Evolutionary conservation across 2,113 vertebrate genomes (phyloP), one percentile per base, ranked within the genome.

Genomic region (Chascanopsetta lugubris): DNA sequence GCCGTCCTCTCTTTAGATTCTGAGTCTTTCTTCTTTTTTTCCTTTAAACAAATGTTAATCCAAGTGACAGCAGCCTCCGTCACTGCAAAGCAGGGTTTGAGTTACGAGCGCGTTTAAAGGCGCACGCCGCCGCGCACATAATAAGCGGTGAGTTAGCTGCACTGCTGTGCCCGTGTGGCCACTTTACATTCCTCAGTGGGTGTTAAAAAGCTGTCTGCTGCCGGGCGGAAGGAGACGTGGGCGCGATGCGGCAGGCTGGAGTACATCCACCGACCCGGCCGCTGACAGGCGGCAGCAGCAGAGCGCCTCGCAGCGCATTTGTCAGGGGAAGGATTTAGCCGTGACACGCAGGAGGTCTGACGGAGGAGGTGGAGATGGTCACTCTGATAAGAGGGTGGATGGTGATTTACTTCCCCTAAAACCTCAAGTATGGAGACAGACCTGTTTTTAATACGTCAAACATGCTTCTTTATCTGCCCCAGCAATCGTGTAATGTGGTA

Each of bases 151-250:
- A 27, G 42, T 17, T 26, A 17, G 5, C 32, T 43, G 26, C 32
- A 1, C 54, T 47, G 6, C 24, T 43, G 9, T 24, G 4, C 9
- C 8, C 69, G 10, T 24, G 1, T 18, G 45, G 60, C 32, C 36
- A 18, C 27, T 50, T 36, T 0, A 11, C n/a, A 11, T 54, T 70
- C 48, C 29, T 36, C 57, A 26, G 57, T 34, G 46, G 67, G 67
- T 22, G 57, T 13, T 53, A 38, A 46, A 46, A 45, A 6, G 11
- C 47, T 20, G 22, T 22, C 45, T 50, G 55, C 15, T 32, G 8
- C 11, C 6, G 6, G 10, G 6, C n/a, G 5, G 43, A 21, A 50
- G 30, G 2, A 30, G 45, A 40, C 15, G 62, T 24, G 12, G 63
- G 61, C 9, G 17, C 46, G 40, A 7, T 10, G 42, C 2, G 21